Conservation (phyloP, 1,140 invertebrate genomes). For the Penaeus japonicus region DNA sequence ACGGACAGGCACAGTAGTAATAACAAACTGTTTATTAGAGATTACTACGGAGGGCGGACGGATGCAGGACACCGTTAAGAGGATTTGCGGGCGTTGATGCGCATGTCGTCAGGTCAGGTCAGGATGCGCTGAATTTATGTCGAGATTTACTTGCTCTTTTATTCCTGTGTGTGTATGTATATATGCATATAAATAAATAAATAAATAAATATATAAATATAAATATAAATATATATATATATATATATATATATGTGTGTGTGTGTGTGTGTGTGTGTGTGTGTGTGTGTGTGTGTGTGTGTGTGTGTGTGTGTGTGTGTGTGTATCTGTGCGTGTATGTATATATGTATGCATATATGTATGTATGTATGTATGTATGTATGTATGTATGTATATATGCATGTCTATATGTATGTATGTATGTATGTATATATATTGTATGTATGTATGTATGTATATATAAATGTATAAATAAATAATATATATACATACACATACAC, state of each 20-base stretch:
- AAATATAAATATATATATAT: neutral
- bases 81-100: no score
- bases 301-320: neutral
- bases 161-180: neutral
- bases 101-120: no score
- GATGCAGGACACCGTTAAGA: no score
- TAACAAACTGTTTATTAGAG: no score
- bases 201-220: neutral
- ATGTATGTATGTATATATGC: neutral
- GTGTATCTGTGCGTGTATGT: neutral
- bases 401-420: neutral
- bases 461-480: neutral
- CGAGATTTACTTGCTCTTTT: neutral
- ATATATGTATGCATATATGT: neutral
- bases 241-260: neutral
- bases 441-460: neutral
- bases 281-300: no score
- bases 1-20: no score
- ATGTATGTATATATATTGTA: neutral
- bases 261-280: neutral
- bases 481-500: neutral
- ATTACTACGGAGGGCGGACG: no score
- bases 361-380: neutral
- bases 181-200: neutral
- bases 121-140: no score